phyloP scores from a whole-genome alignment of 2,888 invertebrate species.

The Acrobasis consociella region DNA sequence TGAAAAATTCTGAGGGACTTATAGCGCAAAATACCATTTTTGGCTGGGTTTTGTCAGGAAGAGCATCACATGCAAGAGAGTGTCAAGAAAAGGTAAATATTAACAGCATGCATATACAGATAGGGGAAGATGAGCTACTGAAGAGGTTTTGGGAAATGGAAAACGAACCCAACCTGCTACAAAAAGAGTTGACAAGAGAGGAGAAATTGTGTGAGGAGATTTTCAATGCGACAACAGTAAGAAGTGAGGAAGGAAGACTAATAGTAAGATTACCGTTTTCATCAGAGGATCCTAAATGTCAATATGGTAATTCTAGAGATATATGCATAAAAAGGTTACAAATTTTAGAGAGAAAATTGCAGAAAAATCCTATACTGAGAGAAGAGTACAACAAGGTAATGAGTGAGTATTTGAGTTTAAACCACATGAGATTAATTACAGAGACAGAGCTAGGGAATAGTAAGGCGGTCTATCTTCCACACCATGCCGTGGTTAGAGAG shows the following conservation, averaged over 20 bases:
- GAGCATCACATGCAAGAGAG: neutral
- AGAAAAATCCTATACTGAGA: constrained; percentile 24
- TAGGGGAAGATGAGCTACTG: neutral
- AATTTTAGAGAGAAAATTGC: constrained; percentile 30
- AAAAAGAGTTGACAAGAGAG: too few species aligned
- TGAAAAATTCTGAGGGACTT: constrained; percentile 26
- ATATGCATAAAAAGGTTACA: constrained; percentile 23
- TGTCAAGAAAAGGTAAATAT: neutral
- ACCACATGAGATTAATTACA: constrained; percentile 26
- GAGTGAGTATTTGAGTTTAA: constrained; percentile 25
- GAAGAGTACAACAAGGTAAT: constrained; percentile 31
- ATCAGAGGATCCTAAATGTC: constrained; percentile 26
- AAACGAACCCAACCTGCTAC: neutral
- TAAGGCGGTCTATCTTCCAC: constrained; percentile 16
- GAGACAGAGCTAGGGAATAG: constrained; percentile 12
- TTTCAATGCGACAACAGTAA: neutral
- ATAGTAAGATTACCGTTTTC: constrained; percentile 30
- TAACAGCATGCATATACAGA: neutral
- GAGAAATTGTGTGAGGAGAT: too few species aligned
- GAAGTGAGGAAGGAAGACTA: constrained; percentile 27
- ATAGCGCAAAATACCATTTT: constrained; percentile 29
- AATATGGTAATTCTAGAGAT: constrained; percentile 10
- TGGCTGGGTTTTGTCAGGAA: constrained; percentile 37
- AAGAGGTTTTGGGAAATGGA: too few species aligned
- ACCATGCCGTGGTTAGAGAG: constrained; percentile 27